Percentiles rank a stretch among this genome's conserved stretches.
phyloP scores from a whole-genome alignment of 2,888 invertebrate genomes.

The Unio delphinus region DNA sequence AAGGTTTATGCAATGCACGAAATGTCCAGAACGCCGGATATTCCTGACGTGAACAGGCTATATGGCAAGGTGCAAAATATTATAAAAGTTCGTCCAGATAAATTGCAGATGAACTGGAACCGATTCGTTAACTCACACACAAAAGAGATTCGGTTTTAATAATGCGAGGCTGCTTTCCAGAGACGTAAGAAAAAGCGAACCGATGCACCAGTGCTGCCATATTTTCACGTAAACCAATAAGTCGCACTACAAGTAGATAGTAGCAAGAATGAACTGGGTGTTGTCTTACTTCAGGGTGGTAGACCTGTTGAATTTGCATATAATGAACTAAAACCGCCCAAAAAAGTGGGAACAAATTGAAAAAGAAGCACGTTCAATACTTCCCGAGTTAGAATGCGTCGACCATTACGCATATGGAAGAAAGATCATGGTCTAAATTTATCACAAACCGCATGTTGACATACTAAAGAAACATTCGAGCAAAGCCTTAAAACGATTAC shows the following conservation, averaged over 20 bases:
- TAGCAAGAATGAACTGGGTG: slow-evolving; percentile 28
- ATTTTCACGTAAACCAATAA: slow-evolving; percentile 24
- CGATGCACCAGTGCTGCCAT: slow-evolving; percentile 21
- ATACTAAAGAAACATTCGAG: slow-evolving; percentile 25
- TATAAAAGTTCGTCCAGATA: too few relatives aligned
- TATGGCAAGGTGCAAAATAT: too few relatives aligned
- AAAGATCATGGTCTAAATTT: slow-evolving; percentile 14
- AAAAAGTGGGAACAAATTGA: slow-evolving; percentile 46
- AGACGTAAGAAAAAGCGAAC: slow-evolving; percentile 24
- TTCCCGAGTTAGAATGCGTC: slow-evolving; percentile 36
- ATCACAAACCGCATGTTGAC: slow-evolving; percentile 16
- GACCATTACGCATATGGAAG: slow-evolving; percentile 40
- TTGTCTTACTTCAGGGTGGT: slow-evolving; percentile 33
- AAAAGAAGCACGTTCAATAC: slow-evolving; percentile 26
- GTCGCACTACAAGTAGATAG: slow-evolving; percentile 38
- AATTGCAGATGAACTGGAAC: too few relatives aligned
- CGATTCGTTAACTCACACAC: too few relatives aligned
- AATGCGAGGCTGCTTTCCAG: slow-evolving; percentile 25
- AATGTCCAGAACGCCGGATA: too few relatives aligned
- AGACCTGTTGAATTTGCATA: slow-evolving; percentile 35
- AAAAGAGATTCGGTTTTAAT: neutral
- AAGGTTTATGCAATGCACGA: too few relatives aligned
- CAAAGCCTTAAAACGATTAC: slow-evolving; percentile 23
- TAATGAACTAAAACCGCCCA: slow-evolving; percentile 22
- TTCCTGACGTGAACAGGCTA: too few relatives aligned